Evolutionary conservation across 2,113 vertebrate species (phyloP), one percentile per base, ranked within the genome.

Genomic region (Nycticryphes semicollaris): DNA sequence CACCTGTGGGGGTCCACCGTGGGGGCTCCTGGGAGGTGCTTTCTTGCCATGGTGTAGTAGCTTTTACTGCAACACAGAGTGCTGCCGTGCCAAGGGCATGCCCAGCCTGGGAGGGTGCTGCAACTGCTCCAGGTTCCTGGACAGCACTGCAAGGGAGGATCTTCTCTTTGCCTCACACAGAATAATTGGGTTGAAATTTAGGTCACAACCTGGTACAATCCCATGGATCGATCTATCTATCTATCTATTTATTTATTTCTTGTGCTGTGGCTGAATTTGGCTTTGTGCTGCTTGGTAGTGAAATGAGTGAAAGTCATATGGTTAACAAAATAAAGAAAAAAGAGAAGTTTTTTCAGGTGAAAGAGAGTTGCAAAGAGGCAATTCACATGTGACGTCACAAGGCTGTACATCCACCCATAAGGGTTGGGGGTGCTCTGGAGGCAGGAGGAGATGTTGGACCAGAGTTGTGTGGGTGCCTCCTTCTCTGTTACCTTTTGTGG

Each of bases 41-140:
- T 21, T 90, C 63, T 67, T 67, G 51, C 47, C 3, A 1, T 9
- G 37, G 31, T 2, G 0, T 43, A 23, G 8, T 13, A 22, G n/a
- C 13, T 57, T 62, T 72, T 1, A 3, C 20, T 1, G 0, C 64
- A 57, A 7, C 1, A 3, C 16, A 1, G 12, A 51, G 9, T 23
- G 53, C 17, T 0, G 0, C 22, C 1, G 0, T 51, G 74, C 47
- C 31, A 17, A 66, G 50, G 78, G 57, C 45, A 56, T 28, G 28
- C 22, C 41, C 28, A 33, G 28, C 57, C 63, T n/a, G 41, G n/a
- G 35, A 76, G 16, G 16, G 28, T 60, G 35, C 28, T 1, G 3
- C 51, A 51, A 57, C 37, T 77, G 15, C 66, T 68, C 54, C 4
- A 3, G 60, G 27, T 22, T 18, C 41, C 35, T 28, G 35, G 50